A percentile compares a stretch with the other conserved stretches of the same genome.
phyloP scores from a whole-genome alignment of 2,113 vertebrate species.

The Gyps fulvus region DNA sequence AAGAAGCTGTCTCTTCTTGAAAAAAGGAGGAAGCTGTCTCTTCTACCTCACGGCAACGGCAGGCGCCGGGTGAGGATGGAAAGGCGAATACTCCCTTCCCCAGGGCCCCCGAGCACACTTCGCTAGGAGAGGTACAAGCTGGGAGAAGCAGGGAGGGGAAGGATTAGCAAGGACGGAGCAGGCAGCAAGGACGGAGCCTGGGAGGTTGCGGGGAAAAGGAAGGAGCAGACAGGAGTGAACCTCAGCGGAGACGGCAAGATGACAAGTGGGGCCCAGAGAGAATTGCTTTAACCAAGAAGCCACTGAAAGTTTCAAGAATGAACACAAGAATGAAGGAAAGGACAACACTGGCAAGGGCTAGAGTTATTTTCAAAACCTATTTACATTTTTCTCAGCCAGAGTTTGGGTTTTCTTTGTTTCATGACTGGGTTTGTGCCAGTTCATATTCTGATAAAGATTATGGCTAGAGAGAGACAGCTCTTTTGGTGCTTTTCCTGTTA shows the following conservation, averaged over 20 bases:
- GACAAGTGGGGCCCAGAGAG: background rate
- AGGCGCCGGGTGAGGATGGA: background rate
- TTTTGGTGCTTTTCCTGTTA: background rate
- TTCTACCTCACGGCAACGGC: background rate
- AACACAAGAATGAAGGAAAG: background rate
- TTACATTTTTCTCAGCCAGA: background rate
- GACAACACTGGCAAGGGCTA: background rate
- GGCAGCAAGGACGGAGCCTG: background rate
- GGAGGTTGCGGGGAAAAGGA: background rate
- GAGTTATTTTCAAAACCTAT: background rate
- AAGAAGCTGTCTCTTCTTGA: background rate
- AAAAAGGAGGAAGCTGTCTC: background rate
- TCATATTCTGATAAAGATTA: background rate
- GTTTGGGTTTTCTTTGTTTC: background rate
- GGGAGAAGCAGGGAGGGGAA: background rate
- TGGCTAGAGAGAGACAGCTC: background rate
- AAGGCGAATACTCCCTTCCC: background rate
- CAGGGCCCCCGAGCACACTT: background rate
- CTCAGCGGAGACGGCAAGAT: background rate
- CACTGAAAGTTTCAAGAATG: background rate
- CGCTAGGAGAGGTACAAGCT: background rate
- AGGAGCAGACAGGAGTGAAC: background rate
- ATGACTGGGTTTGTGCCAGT: background rate
- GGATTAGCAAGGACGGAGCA: background rate
- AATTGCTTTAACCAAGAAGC: background rate